Base-by-base conservation (phyloP, 2,113 vertebrate genomes). In the Centropus bengalensis region DNA sequence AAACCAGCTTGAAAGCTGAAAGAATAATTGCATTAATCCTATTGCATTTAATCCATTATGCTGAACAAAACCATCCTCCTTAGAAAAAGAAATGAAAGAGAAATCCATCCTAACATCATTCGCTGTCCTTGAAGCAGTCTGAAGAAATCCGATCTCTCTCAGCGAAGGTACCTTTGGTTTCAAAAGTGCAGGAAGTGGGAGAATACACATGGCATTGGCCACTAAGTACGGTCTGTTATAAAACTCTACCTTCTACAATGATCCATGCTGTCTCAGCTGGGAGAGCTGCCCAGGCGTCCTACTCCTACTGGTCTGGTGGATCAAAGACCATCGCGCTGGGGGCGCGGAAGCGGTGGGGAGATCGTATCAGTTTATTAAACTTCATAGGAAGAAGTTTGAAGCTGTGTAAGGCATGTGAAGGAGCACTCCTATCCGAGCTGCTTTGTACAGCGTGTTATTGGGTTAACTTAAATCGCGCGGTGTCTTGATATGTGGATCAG, bases 91-190 rank as follows among this genome's bases (percentile, higher is more conserved):
- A 93, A 33, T 0, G 0, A 69, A 81, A 82, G 55, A 52, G 81
- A 79, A 63, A 63, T 79, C 91, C 91, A 79, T 73, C 88, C 79
- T 42, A 27, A 74, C 9, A 1, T 60, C 33, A 2, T 66, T 87
- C 26, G 15, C 16, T 2, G 23, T 79, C 84, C 42, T 15, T 30
- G 74, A 69, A 63, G 42, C 12, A 19, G 76, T 40, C 71, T 14
- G 19, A 52, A 83, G 92, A 47, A 55, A 33, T 52, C 40, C 8
- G 2, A 54, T 52, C 42, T 70, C 91, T 95, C 94, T 97, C 60
- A 69, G 49, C n/a, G 26, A 91, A 91, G 96, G 97, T 96, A 97
- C 97, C 97, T 98, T 98, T 98, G 98, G 98, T 97, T 98, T 98
- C 77, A 74, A 82, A 96, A 97, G 95, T 82, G 95, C 91, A 94